phyloP scores from a whole-genome alignment of 2,113 vertebrate genomes.

The Australoheros scitulus region DNA sequence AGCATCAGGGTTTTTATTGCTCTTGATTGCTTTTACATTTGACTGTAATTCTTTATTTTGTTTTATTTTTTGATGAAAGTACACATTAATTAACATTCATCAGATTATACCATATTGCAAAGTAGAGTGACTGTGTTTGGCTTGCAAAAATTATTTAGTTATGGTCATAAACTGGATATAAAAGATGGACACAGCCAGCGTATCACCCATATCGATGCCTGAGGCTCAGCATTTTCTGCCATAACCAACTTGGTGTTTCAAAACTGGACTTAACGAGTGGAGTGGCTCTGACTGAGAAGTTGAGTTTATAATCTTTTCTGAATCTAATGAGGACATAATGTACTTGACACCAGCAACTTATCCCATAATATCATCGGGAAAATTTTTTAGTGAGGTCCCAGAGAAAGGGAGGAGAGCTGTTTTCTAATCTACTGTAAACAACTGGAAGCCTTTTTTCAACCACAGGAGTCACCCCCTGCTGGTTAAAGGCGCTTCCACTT shows the following conservation, averaged over 20 bases:
- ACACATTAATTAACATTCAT: neutral
- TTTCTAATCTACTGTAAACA: neutral
- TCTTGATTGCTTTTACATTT: neutral
- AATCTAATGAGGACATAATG: neutral
- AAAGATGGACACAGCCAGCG: neutral
- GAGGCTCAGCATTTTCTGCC: neutral
- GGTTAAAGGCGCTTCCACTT: neutral
- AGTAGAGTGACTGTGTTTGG: neutral
- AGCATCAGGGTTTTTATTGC: neutral
- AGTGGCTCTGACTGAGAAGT: neutral
- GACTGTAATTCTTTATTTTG: neutral
- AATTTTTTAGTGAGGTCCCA: neutral
- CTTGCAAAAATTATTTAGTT: neutral
- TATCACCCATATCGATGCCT: neutral
- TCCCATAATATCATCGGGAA: neutral
- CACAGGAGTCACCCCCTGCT: neutral
- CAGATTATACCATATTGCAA: neutral
- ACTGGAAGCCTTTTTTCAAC: neutral
- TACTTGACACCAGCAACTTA: neutral
- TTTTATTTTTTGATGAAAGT: neutral
- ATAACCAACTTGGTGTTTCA: neutral
- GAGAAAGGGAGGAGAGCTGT: neutral
- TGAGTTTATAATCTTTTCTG: neutral
- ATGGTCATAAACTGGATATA: neutral
- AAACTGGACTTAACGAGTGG: neutral